Evolutionary conservation across 2,113 vertebrate species (phyloP), one percentile per base, ranked within the genome.

Genomic region (Trogon melanurus): DNA sequence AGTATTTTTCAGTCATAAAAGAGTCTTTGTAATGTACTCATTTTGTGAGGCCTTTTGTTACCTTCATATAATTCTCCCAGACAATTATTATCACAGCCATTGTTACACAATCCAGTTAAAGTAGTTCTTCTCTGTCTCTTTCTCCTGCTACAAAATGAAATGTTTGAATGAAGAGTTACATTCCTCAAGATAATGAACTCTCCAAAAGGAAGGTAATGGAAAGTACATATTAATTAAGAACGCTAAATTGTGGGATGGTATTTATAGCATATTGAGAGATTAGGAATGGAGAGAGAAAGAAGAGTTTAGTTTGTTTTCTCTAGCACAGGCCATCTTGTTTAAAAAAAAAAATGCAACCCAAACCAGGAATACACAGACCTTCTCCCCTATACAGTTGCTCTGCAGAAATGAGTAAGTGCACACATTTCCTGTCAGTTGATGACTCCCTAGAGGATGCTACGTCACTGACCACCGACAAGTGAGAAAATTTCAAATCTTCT

Each of bases 31-130:
- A 82, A 90, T 79, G 79, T 84, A 89, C 86, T 95, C 62, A 81
- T 91, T 95, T 88, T 89, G 72, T 84, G 76, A 93, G 81, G 88
- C 81, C 87, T 95, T 97, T 96, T 96, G 92, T 95, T 96, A 95
- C 85, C 66, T 94, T 78, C 11, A 36, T 71, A 79, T 91, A 93
- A 95, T 97, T 95, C 93, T 95, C 70, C 83, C 81, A 94, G 95
- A 96, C 79, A 95, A 95, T 96, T 89, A 96, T 88, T 94, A 90
- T 83, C 75, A 73, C 74, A 91, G 70, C 74, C 89, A 78, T 93
- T 94, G 69, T 96, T 89, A 93, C 82, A 90, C 93, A 88, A 90
- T 93, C 82, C 92, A 88, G 87, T 96, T 93, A 93, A 91, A 95
- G 72, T 19, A 85, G 75, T 76, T 87, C 47, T 13, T 74, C 78